Evolutionary conservation across 2,797 vertebrate species (phyloP).

Genomic region (Catostomus latipinnis): DNA sequence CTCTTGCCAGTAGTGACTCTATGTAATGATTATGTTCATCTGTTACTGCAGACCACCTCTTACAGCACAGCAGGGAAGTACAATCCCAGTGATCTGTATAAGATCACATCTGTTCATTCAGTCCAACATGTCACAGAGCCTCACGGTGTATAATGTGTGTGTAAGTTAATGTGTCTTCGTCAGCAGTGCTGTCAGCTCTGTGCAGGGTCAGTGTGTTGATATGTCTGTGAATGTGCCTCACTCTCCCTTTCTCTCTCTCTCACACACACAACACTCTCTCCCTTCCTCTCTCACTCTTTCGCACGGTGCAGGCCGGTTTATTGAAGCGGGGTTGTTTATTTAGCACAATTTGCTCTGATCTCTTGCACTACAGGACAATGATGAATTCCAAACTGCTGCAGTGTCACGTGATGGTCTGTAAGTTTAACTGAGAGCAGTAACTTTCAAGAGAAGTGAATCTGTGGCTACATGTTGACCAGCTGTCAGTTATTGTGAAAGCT

Average conservation of each 20-base stretch:
- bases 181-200: constrained; percentile 54
- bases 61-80: constrained; percentile 39
- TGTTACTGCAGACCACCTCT: constrained; percentile 35
- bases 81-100: constrained; percentile 37
- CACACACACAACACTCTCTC: constrained; percentile 26
- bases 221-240: constrained; percentile 52
- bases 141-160: constrained; percentile 26
- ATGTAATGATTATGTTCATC: constrained; percentile 11
- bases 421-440: neutral
- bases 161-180: constrained; percentile 48
- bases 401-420: neutral
- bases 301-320: constrained; percentile 44
- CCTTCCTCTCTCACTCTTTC: constrained; percentile 19
- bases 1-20: neutral
- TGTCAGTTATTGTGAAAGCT: neutral
- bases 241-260: constrained; percentile 46
- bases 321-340: constrained; percentile 54
- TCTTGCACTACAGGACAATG: constrained; percentile 19
- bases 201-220: constrained; percentile 54
- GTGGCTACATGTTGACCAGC: neutral
- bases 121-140: constrained; percentile 42
- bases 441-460: neutral
- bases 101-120: constrained; percentile 43
- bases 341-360: constrained; percentile 47
- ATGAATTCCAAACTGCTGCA: constrained; percentile 21